Percentiles rank a stretch among this genome's conserved stretches.
Conservation (phyloP, 2,888 invertebrate genomes). For the Agapostemon virescens region DNA sequence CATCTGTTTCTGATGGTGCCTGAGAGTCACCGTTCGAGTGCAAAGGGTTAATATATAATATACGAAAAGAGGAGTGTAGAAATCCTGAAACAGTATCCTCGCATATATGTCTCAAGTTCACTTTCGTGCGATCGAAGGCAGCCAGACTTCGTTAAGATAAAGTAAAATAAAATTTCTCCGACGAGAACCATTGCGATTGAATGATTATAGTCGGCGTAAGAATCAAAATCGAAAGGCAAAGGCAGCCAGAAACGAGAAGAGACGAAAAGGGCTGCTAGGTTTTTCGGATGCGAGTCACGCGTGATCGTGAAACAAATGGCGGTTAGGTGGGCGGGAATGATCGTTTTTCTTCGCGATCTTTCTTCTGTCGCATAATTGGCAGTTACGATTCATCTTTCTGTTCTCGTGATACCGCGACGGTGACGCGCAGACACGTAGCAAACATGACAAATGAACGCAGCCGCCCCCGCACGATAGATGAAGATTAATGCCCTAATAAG, state of each 20-base stretch:
- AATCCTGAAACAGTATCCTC: too few species aligned
- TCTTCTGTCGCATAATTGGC: conserved; percentile 27
- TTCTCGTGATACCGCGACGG: background rate
- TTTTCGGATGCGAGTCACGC: conserved; percentile 4
- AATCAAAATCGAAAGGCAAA: background rate
- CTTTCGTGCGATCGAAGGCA: too few species aligned
- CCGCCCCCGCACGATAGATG: conserved; percentile 3
- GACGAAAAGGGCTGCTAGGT: background rate
- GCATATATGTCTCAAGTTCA: too few species aligned
- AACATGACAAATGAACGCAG: conserved; percentile 44
- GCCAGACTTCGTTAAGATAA: too few species aligned
- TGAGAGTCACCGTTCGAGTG: too few species aligned
- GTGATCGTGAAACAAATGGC: conserved; percentile 1
- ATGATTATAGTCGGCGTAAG: background rate
- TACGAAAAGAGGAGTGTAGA: too few species aligned
- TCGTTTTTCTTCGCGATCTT: background rate
- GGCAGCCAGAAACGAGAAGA: background rate
- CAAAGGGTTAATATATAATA: too few species aligned
- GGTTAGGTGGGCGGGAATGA: background rate
- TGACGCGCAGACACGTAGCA: conserved; percentile 14
- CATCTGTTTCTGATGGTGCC: too few species aligned
- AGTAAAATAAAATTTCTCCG: background rate
- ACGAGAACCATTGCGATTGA: background rate
- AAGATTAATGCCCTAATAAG: conserved; percentile 42
- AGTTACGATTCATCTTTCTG: conserved; percentile 38